These are phyloP conservation scores for Serilophus lunatus DNA, from an alignment of 2,113 vertebrate species.

Conservation along the genomic window DNA sequence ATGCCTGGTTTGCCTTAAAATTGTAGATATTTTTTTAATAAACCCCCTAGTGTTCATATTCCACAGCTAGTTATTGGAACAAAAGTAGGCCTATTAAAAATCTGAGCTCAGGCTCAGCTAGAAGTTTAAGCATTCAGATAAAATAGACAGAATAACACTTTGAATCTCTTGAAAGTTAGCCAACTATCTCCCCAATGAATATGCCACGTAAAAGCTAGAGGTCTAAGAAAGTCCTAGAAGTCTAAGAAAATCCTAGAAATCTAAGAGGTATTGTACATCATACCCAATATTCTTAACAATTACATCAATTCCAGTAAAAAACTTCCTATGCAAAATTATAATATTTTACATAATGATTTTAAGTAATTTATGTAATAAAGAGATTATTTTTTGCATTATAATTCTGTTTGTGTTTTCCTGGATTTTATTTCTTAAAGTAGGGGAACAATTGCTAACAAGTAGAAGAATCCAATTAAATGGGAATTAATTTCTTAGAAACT, in stretches of 20 bases:
- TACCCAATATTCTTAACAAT: neutral
- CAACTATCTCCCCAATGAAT: neutral
- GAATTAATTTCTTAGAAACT: neutral
- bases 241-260: neutral
- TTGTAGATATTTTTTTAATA: neutral
- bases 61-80: neutral
- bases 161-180: neutral
- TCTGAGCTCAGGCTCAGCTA: neutral
- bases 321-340: neutral
- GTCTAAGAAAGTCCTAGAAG: neutral
- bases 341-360: neutral
- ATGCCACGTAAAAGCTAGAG: neutral
- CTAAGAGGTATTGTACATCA: neutral
- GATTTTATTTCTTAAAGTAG: neutral
- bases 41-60: neutral
- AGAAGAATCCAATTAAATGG: neutral
- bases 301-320: neutral
- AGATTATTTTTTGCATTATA: neutral
- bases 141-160: neutral
- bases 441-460: neutral
- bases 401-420: neutral
- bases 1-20: neutral
- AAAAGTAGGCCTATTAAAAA: neutral
- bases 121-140: neutral
- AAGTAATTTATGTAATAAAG: no score